These are phyloP conservation scores for Apodemia mormo DNA, from an alignment of 2,888 invertebrate species.

Conservation along the genomic window DNA sequence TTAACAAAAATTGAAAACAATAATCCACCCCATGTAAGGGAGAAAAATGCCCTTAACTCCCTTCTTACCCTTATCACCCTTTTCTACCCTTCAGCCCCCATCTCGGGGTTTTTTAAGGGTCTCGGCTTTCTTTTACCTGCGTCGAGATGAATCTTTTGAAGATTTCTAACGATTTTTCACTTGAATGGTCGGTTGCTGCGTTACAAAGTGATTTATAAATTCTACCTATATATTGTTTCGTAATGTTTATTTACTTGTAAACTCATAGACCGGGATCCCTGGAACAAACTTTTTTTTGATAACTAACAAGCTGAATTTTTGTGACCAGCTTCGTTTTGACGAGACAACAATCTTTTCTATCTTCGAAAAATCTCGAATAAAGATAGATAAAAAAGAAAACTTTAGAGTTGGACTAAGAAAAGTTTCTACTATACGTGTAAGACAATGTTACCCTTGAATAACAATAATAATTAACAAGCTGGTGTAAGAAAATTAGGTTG, in stretches of 20 bases:
- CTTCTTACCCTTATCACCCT: slow-evolving; percentile 23
- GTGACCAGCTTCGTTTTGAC: too few relatives aligned
- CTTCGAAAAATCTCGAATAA: too few relatives aligned
- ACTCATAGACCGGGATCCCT: neutral
- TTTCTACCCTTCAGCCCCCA: slow-evolving; percentile 39
- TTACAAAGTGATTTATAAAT: neutral
- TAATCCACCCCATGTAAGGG: slow-evolving; percentile 47
- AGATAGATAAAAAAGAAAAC: too few relatives aligned
- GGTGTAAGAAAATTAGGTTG: too few relatives aligned
- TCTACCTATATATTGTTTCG: neutral
- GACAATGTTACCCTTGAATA: too few relatives aligned
- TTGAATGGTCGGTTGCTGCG: neutral
- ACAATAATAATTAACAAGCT: too few relatives aligned
- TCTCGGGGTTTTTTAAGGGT: slow-evolving; percentile 66
- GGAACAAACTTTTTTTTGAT: too few relatives aligned
- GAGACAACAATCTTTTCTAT: too few relatives aligned
- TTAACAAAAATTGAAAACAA: slow-evolving; percentile 64
- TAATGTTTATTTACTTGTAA: neutral
- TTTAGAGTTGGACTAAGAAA: too few relatives aligned
- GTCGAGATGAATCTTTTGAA: slow-evolving; percentile 51
- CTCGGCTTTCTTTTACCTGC: slow-evolving; percentile 69
- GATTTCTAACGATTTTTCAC: slow-evolving; percentile 39
- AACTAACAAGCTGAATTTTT: too few relatives aligned
- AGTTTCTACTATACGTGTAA: too few relatives aligned
- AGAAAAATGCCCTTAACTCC: slow-evolving; percentile 62